Evolutionary conservation across 2,113 vertebrate genomes (phyloP).

Genomic region (Alectura lathami): DNA sequence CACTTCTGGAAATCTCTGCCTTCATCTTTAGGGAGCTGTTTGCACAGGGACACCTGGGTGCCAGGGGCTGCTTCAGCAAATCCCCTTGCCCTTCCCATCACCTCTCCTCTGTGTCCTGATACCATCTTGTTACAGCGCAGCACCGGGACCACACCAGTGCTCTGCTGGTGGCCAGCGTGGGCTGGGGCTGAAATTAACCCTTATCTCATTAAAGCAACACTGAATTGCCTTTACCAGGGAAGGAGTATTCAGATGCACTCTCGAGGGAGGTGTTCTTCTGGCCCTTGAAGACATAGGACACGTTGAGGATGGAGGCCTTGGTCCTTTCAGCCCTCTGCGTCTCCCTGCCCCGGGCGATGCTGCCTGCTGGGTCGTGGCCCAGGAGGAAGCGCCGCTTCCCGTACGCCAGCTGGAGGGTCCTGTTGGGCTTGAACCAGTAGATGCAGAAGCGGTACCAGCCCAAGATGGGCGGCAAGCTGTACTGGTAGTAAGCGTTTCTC

Average conservation of each 20-base stretch:
- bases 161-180: not conserved
- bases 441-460: conserved; percentile 79
- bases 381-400: conserved; percentile 64
- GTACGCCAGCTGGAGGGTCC: conserved; percentile 35
- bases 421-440: conserved; percentile 61
- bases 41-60: not conserved
- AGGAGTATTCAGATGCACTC: not conserved
- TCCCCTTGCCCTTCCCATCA: not conserved
- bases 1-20: not conserved
- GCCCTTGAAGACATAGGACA: conserved; percentile 50
- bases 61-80: not conserved
- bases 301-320: not conserved
- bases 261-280: conserved; percentile 65
- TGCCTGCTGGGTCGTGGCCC: not conserved
- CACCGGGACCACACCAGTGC: not conserved
- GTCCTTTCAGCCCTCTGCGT: not conserved
- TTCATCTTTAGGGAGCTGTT: not conserved
- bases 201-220: not conserved
- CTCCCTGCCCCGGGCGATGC: not conserved
- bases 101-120: not conserved
- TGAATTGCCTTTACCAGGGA: conserved; percentile 52
- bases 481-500: not conserved
- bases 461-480: not conserved
- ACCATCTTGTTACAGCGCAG: not conserved
- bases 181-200: not conserved